phyloP scores from a whole-genome alignment of 2,797 vertebrate species.

The Catostomus latipinnis region DNA sequence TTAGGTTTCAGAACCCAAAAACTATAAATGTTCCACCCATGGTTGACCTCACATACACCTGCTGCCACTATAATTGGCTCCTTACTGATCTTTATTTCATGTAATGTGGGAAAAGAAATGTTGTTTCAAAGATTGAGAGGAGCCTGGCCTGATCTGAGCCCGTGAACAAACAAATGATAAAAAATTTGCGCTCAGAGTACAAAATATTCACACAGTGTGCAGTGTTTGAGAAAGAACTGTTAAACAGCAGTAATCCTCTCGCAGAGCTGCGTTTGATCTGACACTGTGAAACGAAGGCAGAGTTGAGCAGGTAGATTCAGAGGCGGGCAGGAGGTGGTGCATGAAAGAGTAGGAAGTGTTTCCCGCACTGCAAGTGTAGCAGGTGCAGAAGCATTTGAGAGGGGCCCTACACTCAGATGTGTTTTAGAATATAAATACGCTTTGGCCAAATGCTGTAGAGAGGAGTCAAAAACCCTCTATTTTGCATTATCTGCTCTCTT shows the following conservation, averaged over 20 bases:
- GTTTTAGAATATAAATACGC: constrained; percentile 10
- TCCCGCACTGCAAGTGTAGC: constrained; percentile 73
- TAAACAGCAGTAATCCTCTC: constrained; percentile 45
- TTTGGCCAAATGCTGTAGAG: background rate
- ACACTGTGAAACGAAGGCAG: constrained; percentile 1
- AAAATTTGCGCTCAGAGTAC: background rate
- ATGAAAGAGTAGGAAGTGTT: constrained; percentile 52
- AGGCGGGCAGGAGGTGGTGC: background rate
- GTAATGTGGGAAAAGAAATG: background rate
- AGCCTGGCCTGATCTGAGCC: background rate
- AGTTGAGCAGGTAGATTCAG: constrained; percentile 56
- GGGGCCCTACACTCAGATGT: constrained; percentile 52
- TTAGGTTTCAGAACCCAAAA: too few species aligned
- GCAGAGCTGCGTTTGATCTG: constrained; percentile 46
- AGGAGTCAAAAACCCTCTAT: background rate
- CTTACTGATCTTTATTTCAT: background rate
- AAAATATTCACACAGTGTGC: background rate
- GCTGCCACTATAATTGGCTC: too few species aligned
- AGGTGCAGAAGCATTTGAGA: constrained; percentile 43
- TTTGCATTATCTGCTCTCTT: too few species aligned
- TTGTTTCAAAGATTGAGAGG: constrained; percentile 9
- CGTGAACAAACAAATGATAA: background rate
- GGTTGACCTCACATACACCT: background rate
- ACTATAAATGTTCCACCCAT: background rate
- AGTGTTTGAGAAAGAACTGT: constrained; percentile 19